Percentiles rank a stretch among this genome's conserved stretches.
These are phyloP conservation scores for Ceyx erithaca DNA, from an alignment of 2,797 vertebrate genomes.

Conservation along the genomic window DNA sequence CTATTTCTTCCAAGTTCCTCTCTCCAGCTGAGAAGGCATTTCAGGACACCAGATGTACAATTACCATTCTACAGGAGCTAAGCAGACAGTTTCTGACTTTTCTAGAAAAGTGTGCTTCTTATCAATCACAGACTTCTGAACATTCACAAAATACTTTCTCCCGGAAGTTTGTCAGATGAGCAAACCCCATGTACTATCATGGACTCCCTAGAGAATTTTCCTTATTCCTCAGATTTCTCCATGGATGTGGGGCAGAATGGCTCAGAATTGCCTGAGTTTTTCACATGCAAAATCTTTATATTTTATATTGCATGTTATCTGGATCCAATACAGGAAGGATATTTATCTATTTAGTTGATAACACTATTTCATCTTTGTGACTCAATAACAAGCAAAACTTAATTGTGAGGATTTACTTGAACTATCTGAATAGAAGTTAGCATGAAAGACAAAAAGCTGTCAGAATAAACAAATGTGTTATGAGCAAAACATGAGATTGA, in stretches of 20 bases:
- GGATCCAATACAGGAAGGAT: background rate
- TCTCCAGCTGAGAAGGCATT: constrained; percentile 42
- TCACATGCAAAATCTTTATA: background rate
- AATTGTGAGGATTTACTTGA: background rate
- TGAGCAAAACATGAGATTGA: background rate
- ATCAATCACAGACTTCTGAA: background rate
- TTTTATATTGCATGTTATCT: background rate
- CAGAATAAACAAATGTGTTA: background rate
- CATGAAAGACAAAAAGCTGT: background rate
- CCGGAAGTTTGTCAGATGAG: background rate
- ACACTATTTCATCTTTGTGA: background rate
- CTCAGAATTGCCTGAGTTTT: background rate
- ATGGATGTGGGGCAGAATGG: background rate
- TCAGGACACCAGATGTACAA: constrained; percentile 24
- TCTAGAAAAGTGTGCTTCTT: background rate
- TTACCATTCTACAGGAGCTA: background rate
- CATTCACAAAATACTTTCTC: background rate
- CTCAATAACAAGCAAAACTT: background rate
- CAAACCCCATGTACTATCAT: background rate
- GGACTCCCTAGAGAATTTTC: background rate
- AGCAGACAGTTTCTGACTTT: background rate
- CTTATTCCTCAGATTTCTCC: background rate
- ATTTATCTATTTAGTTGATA: background rate
- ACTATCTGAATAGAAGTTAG: background rate
- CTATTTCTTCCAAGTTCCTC: background rate